Evolutionary conservation across 2,113 vertebrate species (phyloP).

Genomic region (Pelecanus crispus): DNA sequence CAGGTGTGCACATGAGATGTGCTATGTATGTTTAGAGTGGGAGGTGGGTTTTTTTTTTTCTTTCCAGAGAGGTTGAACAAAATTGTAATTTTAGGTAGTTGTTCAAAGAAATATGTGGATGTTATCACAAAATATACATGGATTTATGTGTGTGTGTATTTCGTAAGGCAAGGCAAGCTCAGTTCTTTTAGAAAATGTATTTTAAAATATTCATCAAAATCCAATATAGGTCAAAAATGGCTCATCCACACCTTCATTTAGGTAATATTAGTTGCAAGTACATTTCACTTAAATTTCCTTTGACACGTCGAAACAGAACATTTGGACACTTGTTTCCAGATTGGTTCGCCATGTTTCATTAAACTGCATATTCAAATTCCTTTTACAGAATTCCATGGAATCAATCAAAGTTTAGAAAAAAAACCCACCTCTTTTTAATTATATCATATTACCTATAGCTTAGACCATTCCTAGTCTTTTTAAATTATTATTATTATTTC

Average conservation of each 20-base stretch:
- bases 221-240: not conserved
- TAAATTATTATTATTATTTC: too few species aligned
- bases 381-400: not conserved
- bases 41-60: not conserved
- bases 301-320: not conserved
- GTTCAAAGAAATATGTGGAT: not conserved
- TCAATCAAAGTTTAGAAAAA: not conserved
- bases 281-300: not conserved
- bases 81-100: not conserved
- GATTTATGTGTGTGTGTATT: not conserved
- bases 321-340: not conserved
- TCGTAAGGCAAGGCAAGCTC: not conserved
- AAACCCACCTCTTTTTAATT: not conserved
- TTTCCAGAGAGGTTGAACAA: not conserved
- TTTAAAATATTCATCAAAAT: not conserved
- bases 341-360: not conserved
- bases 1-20: not conserved
- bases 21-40: not conserved
- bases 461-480: not conserved
- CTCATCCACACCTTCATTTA: not conserved
- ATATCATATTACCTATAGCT: not conserved
- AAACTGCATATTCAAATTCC: not conserved
- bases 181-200: not conserved
- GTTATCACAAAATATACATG: not conserved
- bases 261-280: not conserved